Base-by-base conservation (phyloP, 1,140 invertebrate species). In the Apis dorsata region DNA sequence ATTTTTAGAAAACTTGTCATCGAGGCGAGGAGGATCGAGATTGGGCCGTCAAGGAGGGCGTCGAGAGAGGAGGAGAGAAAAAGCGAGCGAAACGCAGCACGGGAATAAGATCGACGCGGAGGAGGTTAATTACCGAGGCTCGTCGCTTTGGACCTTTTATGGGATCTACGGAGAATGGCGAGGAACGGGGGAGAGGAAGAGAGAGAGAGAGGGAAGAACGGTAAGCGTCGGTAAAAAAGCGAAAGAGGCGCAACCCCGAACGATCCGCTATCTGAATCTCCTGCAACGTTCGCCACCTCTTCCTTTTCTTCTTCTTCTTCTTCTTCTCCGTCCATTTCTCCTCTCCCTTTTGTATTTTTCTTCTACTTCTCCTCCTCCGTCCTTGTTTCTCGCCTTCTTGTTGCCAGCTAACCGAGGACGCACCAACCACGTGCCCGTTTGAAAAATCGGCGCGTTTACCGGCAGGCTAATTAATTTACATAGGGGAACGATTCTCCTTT, bases 401-500 rank as follows among this genome's bases (percentile, higher is more conserved):
- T 57, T 57, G 57, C 74, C 53, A 70, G 73, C 71, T 83, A 72
- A 77, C 72, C 80, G 79, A 73, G 84, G 85, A 76, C 85, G 85
- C 74, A 86, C 83, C 85, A 84, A 86, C 83, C 85, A 85, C 87
- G 86, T 77, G 86, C 71, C 83, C 79, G 87, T 24, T 85, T 90
- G 89, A 92, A 93, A 93, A 92, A 92, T 92, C 90, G 89, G 86
- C 87, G 89, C 88, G 84, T 85, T 90, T 92, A 91, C 91, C 90
- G 86, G 88, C 88, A 87, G 86, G 88, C 92, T 93, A 93, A 93
- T 93, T 93, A 93, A 93, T 93, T 93, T 93, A 90, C 91, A 93
- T 93, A 93, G 91, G 83, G 85, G 90, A 90, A 73, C 65, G 66
- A 34, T 75, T 44, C n/a, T 53, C 60, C 15, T 66, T 80, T 63